Base-by-base conservation (phyloP, 2,797 vertebrate genomes). In the Buceros bicornis region DNA sequence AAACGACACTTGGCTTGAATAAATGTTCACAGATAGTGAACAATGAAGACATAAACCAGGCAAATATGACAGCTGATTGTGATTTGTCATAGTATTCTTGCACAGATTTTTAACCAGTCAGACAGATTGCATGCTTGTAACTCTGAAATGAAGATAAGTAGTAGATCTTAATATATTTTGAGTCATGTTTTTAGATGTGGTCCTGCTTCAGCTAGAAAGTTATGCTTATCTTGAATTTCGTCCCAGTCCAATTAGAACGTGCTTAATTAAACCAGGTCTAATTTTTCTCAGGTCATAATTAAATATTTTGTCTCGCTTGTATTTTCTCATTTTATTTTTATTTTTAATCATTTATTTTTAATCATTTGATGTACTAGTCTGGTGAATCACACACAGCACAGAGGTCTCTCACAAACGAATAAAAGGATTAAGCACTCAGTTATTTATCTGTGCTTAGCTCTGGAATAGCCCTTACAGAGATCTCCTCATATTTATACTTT, bases 1-100 rank as follows among this genome's bases (percentile, higher is more conserved):
- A 60, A 95, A 48, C 18, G 85, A 60, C 71, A 33, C 81, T 93
- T 93, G 83, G 67, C 71, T 85, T 80, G 76, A 95, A 37, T 74
- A 94, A 91, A 82, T 78, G 67, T 87, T 91, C 88, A 89, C 84
- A 90, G 90, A 94, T 89, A 85, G 37, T 20, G 74, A 94, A 92
- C 79, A 95, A 93, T 74, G 57, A 92, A 95, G 92, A 92, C 9
- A 87, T 71, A 87, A 93, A 92, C 4, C 33, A 74, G 67, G 61
- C 37, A 91, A 91, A 93, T 65, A 57, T 89, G 90, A 85, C 89
- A 95, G 84, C 81, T 95, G 93, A 92, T 85, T 78, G 86, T 4
- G 4, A 95, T 89, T 94, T 93, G 51, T 66, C 65, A 20, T 40
- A 89, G 60, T 53, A 58, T 61, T 93, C 65, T 87, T 58, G 48